Base-by-base conservation (phyloP, 2,113 vertebrate species). In the Callipepla squamata region DNA sequence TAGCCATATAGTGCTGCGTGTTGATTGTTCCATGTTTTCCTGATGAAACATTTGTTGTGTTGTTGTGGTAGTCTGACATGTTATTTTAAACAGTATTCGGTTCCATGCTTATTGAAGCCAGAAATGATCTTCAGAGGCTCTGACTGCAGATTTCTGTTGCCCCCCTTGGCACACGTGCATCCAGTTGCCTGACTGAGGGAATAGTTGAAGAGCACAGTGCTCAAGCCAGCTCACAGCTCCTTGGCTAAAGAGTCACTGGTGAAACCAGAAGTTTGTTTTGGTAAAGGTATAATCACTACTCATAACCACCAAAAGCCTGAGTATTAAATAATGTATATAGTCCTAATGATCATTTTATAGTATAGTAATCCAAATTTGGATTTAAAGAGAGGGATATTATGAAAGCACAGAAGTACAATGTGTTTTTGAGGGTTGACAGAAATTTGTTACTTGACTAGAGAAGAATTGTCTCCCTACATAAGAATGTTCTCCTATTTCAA, bases 351-450 rank as follows among this genome's bases (percentile, higher is more conserved):
- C 18, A 1, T 93, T 94, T 94, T 96, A 92, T 90, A 96, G 91
- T 87, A 94, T 36, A 36, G 61, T 82, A 86, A 92, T 88, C 85
- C 82, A 70, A 91, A 86, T 93, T 81, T 94, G 91, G 87, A 88
- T 85, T 94, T 53, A 62, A 85, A 78, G 75, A 85, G 73, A 28
- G 10, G 66, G 68, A 26, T 89, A 11, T 61, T 90, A 13, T 61
- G 87, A 63, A 91, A 57, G 75, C 75, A 73, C 76, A 48, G 32
- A 89, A 92, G 84, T 82, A 86, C 82, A 76, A 38, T 81, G 53
- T 92, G 88, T 93, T 95, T 90, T 83, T 95, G 93, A 93, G 94
- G 80, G 94, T 88, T 91, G 90, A 93, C 61, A 80, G 82, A 91
- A 91, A 86, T 94, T 92, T 68, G 61, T 91, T 91, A 51, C 65